Conservation (phyloP, 1,140 invertebrate genomes). For the Cydia amplana region DNA sequence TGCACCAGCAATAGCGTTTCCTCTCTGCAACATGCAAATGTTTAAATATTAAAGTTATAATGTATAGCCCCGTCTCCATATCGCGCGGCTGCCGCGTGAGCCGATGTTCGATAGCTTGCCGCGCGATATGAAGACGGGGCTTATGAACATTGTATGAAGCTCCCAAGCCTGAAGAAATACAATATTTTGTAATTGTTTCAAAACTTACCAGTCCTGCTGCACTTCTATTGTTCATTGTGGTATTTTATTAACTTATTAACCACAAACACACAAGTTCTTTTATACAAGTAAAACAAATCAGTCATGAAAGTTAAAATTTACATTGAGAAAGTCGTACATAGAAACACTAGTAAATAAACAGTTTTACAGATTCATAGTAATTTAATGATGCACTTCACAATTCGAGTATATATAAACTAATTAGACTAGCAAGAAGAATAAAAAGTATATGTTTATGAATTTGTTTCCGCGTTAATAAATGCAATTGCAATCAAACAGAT, state of each 20-base stretch:
- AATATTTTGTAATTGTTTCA: background rate
- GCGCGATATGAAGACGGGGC: too few species aligned
- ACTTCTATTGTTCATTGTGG: slow-evolving; percentile 52
- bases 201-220: slow-evolving; percentile 63
- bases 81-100: too few species aligned
- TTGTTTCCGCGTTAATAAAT: too few species aligned
- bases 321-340: background rate
- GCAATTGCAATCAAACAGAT: too few species aligned
- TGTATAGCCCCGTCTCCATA: background rate
- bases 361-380: too few species aligned
- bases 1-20: background rate
- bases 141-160: too few species aligned
- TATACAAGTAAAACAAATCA: background rate
- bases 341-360: too few species aligned
- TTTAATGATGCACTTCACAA: too few species aligned
- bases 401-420: too few species aligned
- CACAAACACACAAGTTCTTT: background rate
- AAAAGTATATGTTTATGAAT: too few species aligned
- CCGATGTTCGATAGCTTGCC: too few species aligned
- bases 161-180: background rate
- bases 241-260: background rate
- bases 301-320: slow-evolving; percentile 4
- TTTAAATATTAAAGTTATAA: background rate
- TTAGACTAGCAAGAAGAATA: too few species aligned
- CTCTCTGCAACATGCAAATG: background rate